phyloP scores from a whole-genome alignment of 2,797 vertebrate species.

The Phrynocephalus guinanensis region DNA sequence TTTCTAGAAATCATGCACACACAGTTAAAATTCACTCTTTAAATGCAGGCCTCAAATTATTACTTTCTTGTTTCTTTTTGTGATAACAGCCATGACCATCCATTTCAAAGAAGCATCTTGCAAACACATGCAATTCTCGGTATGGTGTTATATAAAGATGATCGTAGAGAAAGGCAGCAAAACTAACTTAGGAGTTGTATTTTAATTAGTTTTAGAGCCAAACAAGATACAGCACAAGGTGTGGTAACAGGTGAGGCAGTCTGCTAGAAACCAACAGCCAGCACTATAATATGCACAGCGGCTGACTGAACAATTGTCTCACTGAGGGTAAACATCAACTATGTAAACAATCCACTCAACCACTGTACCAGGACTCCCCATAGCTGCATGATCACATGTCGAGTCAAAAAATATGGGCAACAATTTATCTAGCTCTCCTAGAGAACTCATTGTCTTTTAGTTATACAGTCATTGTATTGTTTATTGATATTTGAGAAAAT shows the following conservation, averaged over 20 bases:
- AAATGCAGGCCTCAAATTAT: slow-evolving; percentile 16
- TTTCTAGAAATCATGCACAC: background rate
- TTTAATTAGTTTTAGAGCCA: background rate
- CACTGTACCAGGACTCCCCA: background rate
- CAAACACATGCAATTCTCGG: background rate
- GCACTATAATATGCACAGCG: background rate
- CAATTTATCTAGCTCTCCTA: background rate
- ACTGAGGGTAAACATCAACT: background rate
- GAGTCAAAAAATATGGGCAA: background rate
- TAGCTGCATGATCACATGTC: too few relatives aligned
- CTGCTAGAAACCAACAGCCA: background rate
- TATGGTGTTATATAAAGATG: background rate
- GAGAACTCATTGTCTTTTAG: too few relatives aligned
- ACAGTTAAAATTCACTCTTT: slow-evolving; percentile 33
- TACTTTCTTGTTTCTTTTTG: background rate
- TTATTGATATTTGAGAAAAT: too few relatives aligned
- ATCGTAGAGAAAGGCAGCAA: background rate
- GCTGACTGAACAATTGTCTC: background rate
- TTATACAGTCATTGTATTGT: too few relatives aligned
- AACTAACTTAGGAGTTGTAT: background rate
- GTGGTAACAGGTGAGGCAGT: background rate
- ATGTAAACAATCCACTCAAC: background rate
- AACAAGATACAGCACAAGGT: background rate
- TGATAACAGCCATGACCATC: background rate
- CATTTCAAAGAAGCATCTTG: background rate